Conservation (phyloP, 2,888 invertebrate species). For the Cancer borealis region DNA sequence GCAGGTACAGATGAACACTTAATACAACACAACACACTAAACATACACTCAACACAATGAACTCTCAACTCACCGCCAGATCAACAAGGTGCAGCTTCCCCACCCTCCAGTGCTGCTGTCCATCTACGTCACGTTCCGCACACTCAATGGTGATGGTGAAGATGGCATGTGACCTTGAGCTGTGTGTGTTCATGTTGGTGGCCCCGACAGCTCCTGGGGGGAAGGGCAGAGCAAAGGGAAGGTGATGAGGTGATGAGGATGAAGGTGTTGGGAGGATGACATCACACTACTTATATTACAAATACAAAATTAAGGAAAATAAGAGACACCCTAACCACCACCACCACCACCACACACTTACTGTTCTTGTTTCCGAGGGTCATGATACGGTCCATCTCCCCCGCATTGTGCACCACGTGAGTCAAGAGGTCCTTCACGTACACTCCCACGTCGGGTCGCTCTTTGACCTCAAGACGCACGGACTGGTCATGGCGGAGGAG, state of each 20-base stretch:
- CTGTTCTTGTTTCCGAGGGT: conserved; percentile 97
- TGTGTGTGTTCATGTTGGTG: conserved; percentile 98
- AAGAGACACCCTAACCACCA: not conserved
- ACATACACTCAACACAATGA: conserved; percentile 85
- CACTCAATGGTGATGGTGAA: conserved; percentile 99
- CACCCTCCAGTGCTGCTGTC: conserved; percentile 93
- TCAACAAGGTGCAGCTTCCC: conserved; percentile 99
- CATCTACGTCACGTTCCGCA: conserved; percentile 90
- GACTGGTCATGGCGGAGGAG: conserved; percentile 93
- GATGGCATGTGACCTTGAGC: conserved; percentile 98
- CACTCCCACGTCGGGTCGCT: conserved; percentile 96
- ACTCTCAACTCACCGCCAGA: conserved; percentile 88
- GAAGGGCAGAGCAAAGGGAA: not conserved
- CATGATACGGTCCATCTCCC: conserved; percentile 96
- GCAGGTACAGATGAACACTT: not conserved
- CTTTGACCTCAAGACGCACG: conserved; percentile 93
- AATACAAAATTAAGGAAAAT: not conserved
- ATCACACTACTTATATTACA: not conserved
- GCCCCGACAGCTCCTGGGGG: conserved; percentile 87
- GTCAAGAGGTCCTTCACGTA: conserved; percentile 98
- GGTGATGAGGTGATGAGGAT: not conserved
- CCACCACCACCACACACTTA: conserved; percentile 80
- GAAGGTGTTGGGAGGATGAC: not conserved
- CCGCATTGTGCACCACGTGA: conserved; percentile 98
- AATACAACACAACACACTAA: not conserved